Conservation (phyloP, 2,797 vertebrate species). For the Neosalanx taihuensis region DNA sequence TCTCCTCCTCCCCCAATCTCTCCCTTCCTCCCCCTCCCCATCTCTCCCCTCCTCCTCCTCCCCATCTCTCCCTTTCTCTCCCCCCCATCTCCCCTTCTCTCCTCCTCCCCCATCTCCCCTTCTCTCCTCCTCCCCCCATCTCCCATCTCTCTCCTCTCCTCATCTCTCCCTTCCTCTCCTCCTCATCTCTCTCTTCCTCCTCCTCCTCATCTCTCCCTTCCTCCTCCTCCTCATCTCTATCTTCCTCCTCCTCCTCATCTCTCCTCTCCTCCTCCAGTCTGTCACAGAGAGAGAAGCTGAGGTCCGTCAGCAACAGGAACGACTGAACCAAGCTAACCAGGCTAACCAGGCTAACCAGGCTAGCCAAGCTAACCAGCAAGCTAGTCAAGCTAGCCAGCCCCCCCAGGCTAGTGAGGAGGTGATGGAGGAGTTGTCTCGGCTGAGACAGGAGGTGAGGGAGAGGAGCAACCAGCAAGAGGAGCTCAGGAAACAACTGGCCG, state of each 20-base stretch:
- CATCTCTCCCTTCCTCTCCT: neutral
- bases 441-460: conserved; percentile 87
- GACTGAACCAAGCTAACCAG: conserved; percentile 44
- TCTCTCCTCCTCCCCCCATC: neutral
- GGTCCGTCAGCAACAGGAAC: conserved; percentile 59
- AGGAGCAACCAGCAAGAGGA: conserved; percentile 84
- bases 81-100: neutral
- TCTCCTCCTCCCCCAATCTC: too few species aligned
- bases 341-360: conserved; percentile 41
- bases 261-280: conserved; percentile 58
- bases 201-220: neutral
- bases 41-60: neutral
- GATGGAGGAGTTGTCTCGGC: conserved; percentile 80
- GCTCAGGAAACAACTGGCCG: conserved; percentile 85
- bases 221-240: too few species aligned
- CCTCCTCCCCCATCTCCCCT: neutral
- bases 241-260: too few species aligned
- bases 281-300: conserved; percentile 72
- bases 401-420: conserved; percentile 47
- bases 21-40: too few species aligned
- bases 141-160: neutral
- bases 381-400: conserved; percentile 5
- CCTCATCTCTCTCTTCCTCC: neutral
- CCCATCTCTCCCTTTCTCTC: neutral
- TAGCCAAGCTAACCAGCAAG: conserved; percentile 38